Evolutionary conservation across 2,888 invertebrate genomes (phyloP), one percentile per base, ranked within the genome.

Genomic region (Lutraria lutraria): DNA sequence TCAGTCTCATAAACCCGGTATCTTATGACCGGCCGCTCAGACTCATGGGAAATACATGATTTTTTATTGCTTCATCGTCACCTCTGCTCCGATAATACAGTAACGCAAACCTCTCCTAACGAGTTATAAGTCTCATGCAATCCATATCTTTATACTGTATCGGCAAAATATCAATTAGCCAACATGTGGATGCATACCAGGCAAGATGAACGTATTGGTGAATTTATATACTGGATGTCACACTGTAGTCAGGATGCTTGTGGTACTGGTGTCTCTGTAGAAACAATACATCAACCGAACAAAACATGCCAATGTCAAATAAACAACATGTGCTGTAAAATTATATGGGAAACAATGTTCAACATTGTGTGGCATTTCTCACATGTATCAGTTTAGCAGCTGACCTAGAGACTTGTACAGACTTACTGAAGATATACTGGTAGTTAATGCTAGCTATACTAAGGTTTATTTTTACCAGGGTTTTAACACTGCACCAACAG

Each of bases 1-100:
- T 34, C 76, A 31, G 76, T 15, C 76, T 16, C 76, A 76, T 76
- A 76, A 76, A 76, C 31, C 1, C 31, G 16, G 16, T 76, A 76
- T 76, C 76, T 76, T 34, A 31, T 76, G 34, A 76, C 76, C 31
- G 31, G 29, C 13, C 76, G 13, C 31, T 16, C 29, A 84, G 34
- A 56, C 87, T 83, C 83, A 31, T 83, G 80, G 87, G 87, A 87
- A 87, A 87, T 87, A 83, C 83, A 79, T 60, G 43, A 79, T 43
- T 63, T 43, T 87, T 87, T 83, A 83, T 83, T 29, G 56, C 87
- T 21, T 68, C 76, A 54, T n/a, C 19, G 54, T 34, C 82, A 82
- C 82, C 72, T 87, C 56, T 72, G 60, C 76, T 82, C 72, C 56
- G 19, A 60, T 79, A 80, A 80, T 53, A 12, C 54, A n/a, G 52